Evolutionary conservation across 2,888 invertebrate genomes (phyloP), one percentile per base, ranked within the genome.

Genomic region (Micoletzkya japonica): DNA sequence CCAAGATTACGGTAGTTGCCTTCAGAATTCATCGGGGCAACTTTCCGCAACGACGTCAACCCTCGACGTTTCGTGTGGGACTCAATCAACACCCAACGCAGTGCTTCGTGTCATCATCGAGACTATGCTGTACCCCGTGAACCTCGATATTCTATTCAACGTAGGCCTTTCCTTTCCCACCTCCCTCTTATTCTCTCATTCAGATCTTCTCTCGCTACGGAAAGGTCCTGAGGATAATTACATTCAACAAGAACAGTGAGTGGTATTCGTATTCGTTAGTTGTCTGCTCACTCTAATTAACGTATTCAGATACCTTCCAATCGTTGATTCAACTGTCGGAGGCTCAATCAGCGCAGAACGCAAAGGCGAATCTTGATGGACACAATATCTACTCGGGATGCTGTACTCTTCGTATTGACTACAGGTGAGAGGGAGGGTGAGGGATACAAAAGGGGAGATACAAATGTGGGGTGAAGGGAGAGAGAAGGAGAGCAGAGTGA

Each of bases 161-260:
- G 92, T 92, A 86, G 87, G 88, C 69, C 32, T n/a, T 28, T 50
- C 6, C 36, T 39, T 17, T 54, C 57, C 30, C 32, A 20, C 32
- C 30, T 30, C 68, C 63, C 57, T 63, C 58, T 68, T 61, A 30
- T 32, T 28, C 52, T n/a, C 24, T 20, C 36, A 14, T 68, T 50
- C 92, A 96, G 90, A 95, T 98, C 88, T 98, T 98, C 90, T 94
- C 95, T 85, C 91, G 96, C 82, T 96, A 93, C 88, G 98, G 98
- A 85, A 96, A 95, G 89, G 96, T 99, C 85, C 90, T 97, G 86
- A 96, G 97, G 89, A 97, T 99, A 86, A 97, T 99, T 87, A 99
- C 97, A 83, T 99, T 98, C 90, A 97, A 94, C 86, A 99, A 98
- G 90, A 98, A 98, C 88, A 95, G 96, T 94, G 90, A 93, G 93